Percentiles rank a stretch among this genome's conserved stretches.
Evolutionary conservation across 2,113 vertebrate genomes (phyloP).

Genomic region (Colossoma macropomum): DNA sequence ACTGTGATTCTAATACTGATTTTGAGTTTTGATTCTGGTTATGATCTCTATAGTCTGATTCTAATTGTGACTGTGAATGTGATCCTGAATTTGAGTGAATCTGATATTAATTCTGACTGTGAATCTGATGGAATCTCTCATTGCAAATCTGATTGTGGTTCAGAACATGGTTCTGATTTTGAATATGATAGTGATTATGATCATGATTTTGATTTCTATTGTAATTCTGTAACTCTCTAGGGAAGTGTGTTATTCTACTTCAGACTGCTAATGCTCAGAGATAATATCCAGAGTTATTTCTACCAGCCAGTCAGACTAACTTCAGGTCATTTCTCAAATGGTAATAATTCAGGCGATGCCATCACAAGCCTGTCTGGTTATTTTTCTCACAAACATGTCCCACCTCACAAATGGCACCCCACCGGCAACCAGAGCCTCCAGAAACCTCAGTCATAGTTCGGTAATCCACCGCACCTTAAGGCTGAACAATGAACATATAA

Average conservation of each 20-base stretch:
- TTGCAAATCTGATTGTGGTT: no score
- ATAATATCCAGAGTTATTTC: slow-evolving; percentile 12
- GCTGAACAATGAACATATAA: not conserved
- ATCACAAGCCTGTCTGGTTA: not conserved
- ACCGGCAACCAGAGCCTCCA: not conserved
- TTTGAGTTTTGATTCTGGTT: no score
- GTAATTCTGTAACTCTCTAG: not conserved
- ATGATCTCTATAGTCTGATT: no score
- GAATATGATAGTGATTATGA: no score
- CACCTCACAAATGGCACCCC: not conserved
- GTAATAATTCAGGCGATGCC: slow-evolving; percentile 15
- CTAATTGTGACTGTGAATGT: no score
- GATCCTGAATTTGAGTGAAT: no score
- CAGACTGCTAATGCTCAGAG: not conserved
- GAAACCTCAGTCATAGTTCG: slow-evolving; percentile 9
- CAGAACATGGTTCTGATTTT: no score
- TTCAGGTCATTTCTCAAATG: not conserved
- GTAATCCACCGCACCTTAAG: slow-evolving; percentile 3
- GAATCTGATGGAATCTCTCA: no score
- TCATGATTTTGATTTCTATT: not conserved
- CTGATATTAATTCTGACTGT: not conserved
- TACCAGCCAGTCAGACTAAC: slow-evolving; percentile 20
- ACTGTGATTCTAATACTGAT: not conserved
- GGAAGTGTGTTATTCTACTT: not conserved
- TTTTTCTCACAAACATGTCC: not conserved